A percentile compares a stretch with the other conserved stretches of the same genome.
These are phyloP conservation scores for Bos indicus DNA, from an alignment of 2,113 vertebrate genomes.

Conservation along the genomic window DNA sequence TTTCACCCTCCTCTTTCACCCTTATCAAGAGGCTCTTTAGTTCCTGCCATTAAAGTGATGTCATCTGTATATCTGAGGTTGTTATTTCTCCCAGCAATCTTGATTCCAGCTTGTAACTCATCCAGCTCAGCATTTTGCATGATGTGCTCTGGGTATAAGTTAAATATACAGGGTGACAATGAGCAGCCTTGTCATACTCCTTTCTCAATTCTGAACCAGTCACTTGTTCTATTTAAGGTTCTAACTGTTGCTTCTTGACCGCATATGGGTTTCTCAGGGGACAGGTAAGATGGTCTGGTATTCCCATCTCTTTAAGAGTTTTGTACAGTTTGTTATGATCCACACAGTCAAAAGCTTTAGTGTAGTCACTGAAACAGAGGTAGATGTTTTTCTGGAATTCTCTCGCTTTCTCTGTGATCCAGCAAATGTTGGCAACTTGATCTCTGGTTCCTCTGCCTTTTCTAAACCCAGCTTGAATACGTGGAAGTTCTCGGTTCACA, in stretches of 20 bases:
- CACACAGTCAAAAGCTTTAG: neutral
- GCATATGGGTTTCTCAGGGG: neutral
- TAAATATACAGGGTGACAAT: neutral
- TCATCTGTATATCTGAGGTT: neutral
- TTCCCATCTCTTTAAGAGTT: neutral
- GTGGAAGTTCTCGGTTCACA: accelerated
- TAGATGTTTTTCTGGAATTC: neutral
- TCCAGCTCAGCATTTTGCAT: neutral
- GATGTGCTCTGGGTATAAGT: neutral
- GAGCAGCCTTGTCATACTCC: neutral
- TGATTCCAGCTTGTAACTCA: neutral
- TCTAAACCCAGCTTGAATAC: neutral
- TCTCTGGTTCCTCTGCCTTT: neutral
- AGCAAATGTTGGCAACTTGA: neutral
- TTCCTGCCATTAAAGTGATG: neutral
- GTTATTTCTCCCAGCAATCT: neutral
- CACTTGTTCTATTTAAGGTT: neutral
- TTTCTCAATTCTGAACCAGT: neutral
- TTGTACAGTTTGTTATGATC: neutral
- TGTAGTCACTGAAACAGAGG: neutral
- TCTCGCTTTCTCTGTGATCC: neutral
- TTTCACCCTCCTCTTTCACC: neutral
- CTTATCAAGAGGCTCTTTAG: neutral
- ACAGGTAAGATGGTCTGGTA: neutral
- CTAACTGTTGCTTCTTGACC: neutral